Evolutionary conservation across 2,113 vertebrate species (phyloP), one percentile per base, ranked within the genome.

Genomic region (Dasyurus viverrinus): DNA sequence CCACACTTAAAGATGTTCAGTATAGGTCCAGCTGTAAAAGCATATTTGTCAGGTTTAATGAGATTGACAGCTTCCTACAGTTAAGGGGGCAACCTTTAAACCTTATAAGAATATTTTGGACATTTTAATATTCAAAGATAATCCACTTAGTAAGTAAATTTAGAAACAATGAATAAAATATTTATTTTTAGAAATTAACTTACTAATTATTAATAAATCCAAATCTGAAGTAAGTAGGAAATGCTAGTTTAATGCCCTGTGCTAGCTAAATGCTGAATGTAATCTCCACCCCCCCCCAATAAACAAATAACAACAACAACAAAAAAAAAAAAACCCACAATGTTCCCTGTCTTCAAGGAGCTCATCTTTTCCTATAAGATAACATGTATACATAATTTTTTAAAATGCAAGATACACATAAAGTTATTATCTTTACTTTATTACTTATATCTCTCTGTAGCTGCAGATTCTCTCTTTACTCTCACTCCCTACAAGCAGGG

Each of bases 41-140:
- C 97, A 98, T 95, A 98, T 97, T 93, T 98, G 95, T 93, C 93
- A 92, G 68, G 94, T 98, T 96, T 96, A 97, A 97, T 95, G 97
- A 97, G 96, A 98, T 93, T 95, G 98, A 98, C 98, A 97, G 97
- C 94, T 98, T 98, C 97, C 96, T 97, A 97, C 54, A 94, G 96
- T 93, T 94, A 93, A 93, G 96, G 95, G 97, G 84, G 48, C 92
- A 97, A 98, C 95, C 98, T 98, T 97, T 97, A 95, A 98, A 94
- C 90, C 94, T 96, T 97, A 96, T 92, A 97, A 96, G 95, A 96
- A 89, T 91, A 25, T 93, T 91, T 95, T 90, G 92, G 93, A 48
- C 89, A 96, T 95, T n/a, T 95, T 53, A 27, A 19, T 96, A 97
- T 96, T 98, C 94, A 96, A 98, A 94, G 57, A 97, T 92, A 92